Evolutionary conservation across 2,888 invertebrate species (phyloP), one percentile per base, ranked within the genome.

Genomic region (Pimpla rufipes): DNA sequence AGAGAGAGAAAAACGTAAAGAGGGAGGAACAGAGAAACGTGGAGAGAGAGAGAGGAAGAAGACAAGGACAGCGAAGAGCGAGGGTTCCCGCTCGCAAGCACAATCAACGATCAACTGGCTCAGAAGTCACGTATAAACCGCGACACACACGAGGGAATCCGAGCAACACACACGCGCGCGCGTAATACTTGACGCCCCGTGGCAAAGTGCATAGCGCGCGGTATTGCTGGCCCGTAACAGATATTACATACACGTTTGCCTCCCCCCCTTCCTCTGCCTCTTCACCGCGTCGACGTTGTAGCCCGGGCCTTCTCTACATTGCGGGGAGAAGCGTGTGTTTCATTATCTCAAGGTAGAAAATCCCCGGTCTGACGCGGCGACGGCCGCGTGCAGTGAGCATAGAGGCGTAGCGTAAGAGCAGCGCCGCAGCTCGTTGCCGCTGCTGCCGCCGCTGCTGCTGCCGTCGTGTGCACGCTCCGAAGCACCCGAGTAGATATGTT

Each of bases 271-370:
- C 3, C 29, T 2, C 29, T 29, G 3, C 29, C 29, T 29, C 29
- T 3, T 29, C 29, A 5, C 3, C 29, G 29, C 5, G 29, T 5
- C 35, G 45, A 59, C 45, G 42, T 23, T 59, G 59, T 10, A 66
- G 66, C 66, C 45, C 23, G 45, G 23, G 66, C 29, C 23, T 42
- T n/a, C n/a, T n/a, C 21, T 16, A 16, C 62, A 62, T n/a, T 37
- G 40, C 62, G n/a, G n/a, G 3, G n/a, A 23, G 42, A 4, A 45
- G 2, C 66, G 50, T 59, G 66, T 78, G 66, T 81, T 75, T 79
- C 81, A 81, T 84, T 84, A 81, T 84, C 81, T 84, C 78, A 84
- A 83, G 83, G 75, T 73, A 73, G 67, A 83, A 73, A 76, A 64
- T 55, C 66, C 55, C 76, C 18, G 37, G 50, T 29, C 52, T 40